Evolutionary conservation across 2,888 invertebrate species (phyloP), one percentile per base, ranked within the genome.

Genomic region (Diarsia mendica): DNA sequence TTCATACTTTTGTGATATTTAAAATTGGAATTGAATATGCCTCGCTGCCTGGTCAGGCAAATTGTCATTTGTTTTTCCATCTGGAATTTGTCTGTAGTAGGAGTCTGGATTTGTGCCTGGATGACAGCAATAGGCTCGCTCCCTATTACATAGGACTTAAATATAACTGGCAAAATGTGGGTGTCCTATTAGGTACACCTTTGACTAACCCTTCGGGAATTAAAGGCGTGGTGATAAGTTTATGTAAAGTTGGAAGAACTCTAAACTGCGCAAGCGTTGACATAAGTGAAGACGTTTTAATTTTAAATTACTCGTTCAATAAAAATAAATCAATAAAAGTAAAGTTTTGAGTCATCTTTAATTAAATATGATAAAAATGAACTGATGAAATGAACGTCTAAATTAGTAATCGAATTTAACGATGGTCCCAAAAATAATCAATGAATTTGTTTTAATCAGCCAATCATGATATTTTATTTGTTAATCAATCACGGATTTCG

Each of bases 401-500:
- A 72, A 73, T 64, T 74, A 53, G 67, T 28, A 23, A 65, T 58
- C 33, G 11, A 39, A 53, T 65, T 82, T 63, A 83, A 61, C 9
- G 46, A 64, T 71, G 44, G 44, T 65, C 70, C 73, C 64, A 58
- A 58, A 75, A 71, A 67, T 33, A 15, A 71, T 67, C 48, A 76
- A 18, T 20, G 11, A 77, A 63, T 75, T 63, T 61, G 55, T 72
- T 79, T 78, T 51, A 64, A 85, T 80, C 79, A 77, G 65, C 18
- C 53, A 68, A 65, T 65, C 76, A 58, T 82, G 70, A 79, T n/a
- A n/a, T n/a, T 82, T 77, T 63, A 83, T 76, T 48, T 67, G 49
- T 74, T 64, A 61, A 71, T 87, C 68, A 73, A 80, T 79, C 70
- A 51, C 65, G 67, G 61, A 69, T 23, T 77, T 66, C 53, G 66